phyloP scores from a whole-genome alignment of 1,140 invertebrate genomes.

The Heliconius himera region DNA sequence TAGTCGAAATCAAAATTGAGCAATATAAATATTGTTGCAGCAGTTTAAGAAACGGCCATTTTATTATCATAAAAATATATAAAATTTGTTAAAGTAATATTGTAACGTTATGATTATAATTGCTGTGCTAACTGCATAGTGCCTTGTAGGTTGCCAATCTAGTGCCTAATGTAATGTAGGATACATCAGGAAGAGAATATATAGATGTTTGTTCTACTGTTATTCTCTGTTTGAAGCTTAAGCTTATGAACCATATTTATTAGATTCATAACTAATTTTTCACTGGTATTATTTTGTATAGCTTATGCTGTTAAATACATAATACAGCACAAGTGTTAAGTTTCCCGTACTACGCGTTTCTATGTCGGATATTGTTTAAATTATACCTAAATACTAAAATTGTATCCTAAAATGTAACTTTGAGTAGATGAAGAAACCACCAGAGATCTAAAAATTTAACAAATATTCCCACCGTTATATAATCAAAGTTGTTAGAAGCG shows the following conservation, averaged over 20 bases:
- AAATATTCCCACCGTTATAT: slow-evolving; percentile 77
- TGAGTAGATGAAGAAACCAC: slow-evolving; percentile 67
- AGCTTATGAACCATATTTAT: slow-evolving; percentile 38
- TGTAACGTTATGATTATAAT: slow-evolving; percentile 55
- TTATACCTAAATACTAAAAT: slow-evolving; percentile 37
- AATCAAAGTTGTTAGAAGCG: slow-evolving; percentile 69
- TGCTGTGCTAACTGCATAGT: slow-evolving; percentile 82
- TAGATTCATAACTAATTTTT: slow-evolving; percentile 34
- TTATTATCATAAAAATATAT: slow-evolving; percentile 43
- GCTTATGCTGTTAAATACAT: slow-evolving; percentile 31
- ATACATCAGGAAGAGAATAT: slow-evolving; percentile 66
- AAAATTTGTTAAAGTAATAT: slow-evolving; percentile 54
- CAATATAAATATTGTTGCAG: slow-evolving; percentile 48
- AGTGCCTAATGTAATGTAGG: slow-evolving; percentile 81
- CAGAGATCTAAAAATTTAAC: slow-evolving; percentile 68
- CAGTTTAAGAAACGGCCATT: slow-evolving; percentile 44
- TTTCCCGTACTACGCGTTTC: slow-evolving; percentile 27
- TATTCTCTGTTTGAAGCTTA: slow-evolving; percentile 53
- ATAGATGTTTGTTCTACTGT: slow-evolving; percentile 60
- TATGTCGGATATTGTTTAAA: slow-evolving; percentile 42
- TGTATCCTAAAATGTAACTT: slow-evolving; percentile 41
- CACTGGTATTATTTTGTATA: slow-evolving; percentile 29
- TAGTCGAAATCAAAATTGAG: slow-evolving; percentile 33
- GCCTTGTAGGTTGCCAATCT: slow-evolving; percentile 83
- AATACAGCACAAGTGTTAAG: background rate